Base-by-base conservation (phyloP, 2,888 invertebrate species). In the Lasioglossum leucozonium region DNA sequence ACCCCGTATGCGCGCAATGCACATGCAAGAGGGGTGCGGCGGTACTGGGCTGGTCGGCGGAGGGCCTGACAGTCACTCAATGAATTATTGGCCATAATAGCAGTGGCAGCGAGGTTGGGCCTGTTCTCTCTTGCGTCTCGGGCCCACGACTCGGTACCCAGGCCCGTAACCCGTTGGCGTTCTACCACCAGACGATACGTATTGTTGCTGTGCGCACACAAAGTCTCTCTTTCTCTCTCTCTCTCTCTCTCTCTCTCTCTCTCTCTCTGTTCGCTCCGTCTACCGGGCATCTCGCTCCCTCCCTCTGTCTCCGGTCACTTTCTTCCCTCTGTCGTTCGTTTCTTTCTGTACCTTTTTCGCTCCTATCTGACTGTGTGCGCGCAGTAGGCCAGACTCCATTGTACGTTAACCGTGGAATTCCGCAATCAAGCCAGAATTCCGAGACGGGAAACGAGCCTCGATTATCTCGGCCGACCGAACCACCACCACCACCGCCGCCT, bases 51-150 rank as follows among this genome's bases (percentile, higher is more conserved):
- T 91, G 92, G 91, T 91, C 91, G 92, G 90, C 91, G 92, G 91
- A 93, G 93, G 91, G 92, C 92, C 92, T 94, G 93, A 93, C 94
- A 94, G 94, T 94, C 94, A 93, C 94, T 94, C 95, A 94, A 95
- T 95, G 95, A 95, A 94, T 95, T 95, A 95, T 94, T 95, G 95
- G 93, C 94, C 95, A 95, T 95, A 95, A 95, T 95, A 95, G 95
- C 95, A 94, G 95, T 95, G 95, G 94, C 91, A 89, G 88, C 90
- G 90, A 90, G 92, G 92, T 91, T 90, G 92, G 91, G 92, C 88
- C 72, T 87, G 77, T 77, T 83, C 83, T 81, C 81, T 83, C 65
- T 42, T 73, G 84, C 77, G 88, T 90, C 91, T 88, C 79, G 86
- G 84, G 91, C 89, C 90, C 91, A 91, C 91, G 89, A 90, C 92